Conservation (phyloP, 2,113 vertebrate genomes). For the Pollimyrus isidori region DNA sequence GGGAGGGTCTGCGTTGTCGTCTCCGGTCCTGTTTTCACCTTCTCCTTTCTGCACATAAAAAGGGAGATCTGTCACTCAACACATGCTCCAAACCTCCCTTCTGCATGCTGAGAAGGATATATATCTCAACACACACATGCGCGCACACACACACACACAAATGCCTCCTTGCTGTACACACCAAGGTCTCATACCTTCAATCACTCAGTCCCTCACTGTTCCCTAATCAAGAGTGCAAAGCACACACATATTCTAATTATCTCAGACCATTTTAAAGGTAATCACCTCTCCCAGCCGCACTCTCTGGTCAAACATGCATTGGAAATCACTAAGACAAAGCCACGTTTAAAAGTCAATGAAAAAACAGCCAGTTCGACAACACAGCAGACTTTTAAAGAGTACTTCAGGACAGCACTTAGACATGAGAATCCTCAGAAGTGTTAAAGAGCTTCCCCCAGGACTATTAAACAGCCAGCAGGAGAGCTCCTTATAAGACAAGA, state of each 20-base stretch:
- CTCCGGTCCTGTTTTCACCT: conserved; percentile 46
- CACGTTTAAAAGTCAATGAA: background rate
- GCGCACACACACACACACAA: background rate
- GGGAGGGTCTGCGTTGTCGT: conserved; percentile 39
- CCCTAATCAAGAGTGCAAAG: background rate
- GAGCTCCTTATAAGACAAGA: background rate
- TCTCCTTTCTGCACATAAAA: conserved; percentile 47
- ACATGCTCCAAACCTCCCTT: conserved; percentile 10
- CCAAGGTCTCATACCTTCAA: background rate
- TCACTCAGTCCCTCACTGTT: background rate
- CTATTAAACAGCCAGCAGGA: background rate
- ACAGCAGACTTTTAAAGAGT: background rate
- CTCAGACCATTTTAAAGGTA: background rate
- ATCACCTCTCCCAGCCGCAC: background rate
- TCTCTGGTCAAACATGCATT: background rate
- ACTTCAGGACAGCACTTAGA: background rate
- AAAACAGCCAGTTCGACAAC: background rate
- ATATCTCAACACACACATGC: background rate
- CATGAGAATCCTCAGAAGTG: background rate
- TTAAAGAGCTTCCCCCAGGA: background rate
- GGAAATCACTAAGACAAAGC: background rate
- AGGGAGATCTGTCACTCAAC: conserved; percentile 51
- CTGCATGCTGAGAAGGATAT: background rate
- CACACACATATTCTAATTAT: background rate
- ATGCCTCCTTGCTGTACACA: background rate